phyloP scores from a whole-genome alignment of 2,797 vertebrate species.

The Artibeus jamaicensis region DNA sequence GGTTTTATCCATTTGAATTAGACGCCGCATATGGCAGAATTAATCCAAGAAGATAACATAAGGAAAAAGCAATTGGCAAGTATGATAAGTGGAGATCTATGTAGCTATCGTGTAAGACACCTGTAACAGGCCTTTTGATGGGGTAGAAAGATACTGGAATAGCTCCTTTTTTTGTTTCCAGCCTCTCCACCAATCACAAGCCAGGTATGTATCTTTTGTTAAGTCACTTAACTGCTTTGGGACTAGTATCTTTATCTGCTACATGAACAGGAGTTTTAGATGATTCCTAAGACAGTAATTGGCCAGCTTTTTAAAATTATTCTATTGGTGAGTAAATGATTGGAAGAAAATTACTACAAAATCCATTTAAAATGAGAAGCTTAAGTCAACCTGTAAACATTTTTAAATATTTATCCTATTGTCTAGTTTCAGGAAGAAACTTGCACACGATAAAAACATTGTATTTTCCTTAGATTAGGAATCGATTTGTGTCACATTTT shows the following conservation, averaged over 20 bases:
- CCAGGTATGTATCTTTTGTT: not conserved
- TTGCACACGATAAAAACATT: not conserved
- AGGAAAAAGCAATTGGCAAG: not conserved
- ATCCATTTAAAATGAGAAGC: not conserved
- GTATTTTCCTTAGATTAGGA: not conserved
- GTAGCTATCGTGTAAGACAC: not conserved
- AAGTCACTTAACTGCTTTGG: not conserved
- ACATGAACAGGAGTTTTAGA: not conserved
- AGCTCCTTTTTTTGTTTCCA: not conserved
- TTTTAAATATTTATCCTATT: not conserved
- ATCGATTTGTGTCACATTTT: not conserved
- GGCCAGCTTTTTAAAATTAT: not conserved
- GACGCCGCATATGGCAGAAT: not conserved
- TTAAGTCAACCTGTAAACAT: not conserved
- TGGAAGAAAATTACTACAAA: not conserved
- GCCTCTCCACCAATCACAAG: not conserved
- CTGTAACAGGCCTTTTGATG: not conserved
- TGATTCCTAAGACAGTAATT: not conserved
- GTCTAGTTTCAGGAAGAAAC: not conserved
- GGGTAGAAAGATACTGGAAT: not conserved
- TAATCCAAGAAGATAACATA: not conserved
- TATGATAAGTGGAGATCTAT: not conserved
- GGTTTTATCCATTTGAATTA: not conserved
- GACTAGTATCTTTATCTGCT: not conserved
- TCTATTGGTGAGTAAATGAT: not conserved